Evolutionary conservation across 2,113 vertebrate species (phyloP).

Genomic region (Nettapus auritus): DNA sequence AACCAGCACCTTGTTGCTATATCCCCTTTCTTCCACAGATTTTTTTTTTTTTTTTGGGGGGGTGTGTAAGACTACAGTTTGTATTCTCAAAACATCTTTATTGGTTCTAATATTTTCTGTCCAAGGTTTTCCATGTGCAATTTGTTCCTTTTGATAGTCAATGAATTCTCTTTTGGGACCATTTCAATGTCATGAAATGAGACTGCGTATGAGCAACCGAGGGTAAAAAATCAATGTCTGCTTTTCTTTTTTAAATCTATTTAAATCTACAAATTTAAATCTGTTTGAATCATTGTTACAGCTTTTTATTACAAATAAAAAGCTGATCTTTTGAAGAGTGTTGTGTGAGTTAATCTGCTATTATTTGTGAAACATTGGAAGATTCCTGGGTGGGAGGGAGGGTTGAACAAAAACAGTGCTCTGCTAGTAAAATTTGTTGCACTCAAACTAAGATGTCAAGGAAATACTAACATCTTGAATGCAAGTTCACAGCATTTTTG

Average conservation of each 20-base stretch:
- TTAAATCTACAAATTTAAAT: too few relatives aligned
- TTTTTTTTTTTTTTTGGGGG: background rate
- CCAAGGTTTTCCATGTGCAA: background rate
- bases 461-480: background rate
- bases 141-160: background rate
- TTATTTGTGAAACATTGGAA: background rate
- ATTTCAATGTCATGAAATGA: background rate
- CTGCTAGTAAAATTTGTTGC: background rate
- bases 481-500: background rate
- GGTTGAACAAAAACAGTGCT: background rate
- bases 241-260: background rate
- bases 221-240: background rate
- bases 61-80: background rate
- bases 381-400: background rate
- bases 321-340: background rate
- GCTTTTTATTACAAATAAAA: background rate
- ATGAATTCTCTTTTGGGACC: background rate
- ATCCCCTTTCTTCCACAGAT: background rate
- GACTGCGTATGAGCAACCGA: background rate
- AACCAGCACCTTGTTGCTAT: background rate
- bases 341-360: background rate
- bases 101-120: background rate
- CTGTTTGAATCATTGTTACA: too few relatives aligned
- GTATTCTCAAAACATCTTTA: background rate
- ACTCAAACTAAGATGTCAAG: background rate